phyloP scores from a whole-genome alignment of 2,797 vertebrate genomes.

The Trichosurus vulpecula region DNA sequence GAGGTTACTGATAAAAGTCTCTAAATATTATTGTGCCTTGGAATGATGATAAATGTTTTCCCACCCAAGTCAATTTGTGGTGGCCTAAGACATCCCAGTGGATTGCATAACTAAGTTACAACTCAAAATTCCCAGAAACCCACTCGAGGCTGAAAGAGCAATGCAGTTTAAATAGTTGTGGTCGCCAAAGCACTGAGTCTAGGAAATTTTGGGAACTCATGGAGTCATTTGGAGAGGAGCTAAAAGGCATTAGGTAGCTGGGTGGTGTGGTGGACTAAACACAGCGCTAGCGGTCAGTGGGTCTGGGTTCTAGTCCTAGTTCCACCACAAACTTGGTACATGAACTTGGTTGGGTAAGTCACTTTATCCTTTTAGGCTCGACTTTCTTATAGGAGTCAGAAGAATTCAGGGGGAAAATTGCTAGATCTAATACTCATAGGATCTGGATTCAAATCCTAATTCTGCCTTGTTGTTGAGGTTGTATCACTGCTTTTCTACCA shows the following conservation, averaged over 20 bases:
- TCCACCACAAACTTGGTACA: not conserved
- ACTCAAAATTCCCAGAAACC: conserved; percentile 62
- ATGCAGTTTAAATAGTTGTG: conserved; percentile 73
- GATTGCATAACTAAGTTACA: conserved; percentile 63
- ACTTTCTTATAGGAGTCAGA: not conserved
- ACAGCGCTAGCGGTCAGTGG: conserved; percentile 22
- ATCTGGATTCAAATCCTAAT: not conserved
- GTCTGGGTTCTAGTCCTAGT: not conserved
- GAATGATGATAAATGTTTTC: conserved; percentile 48
- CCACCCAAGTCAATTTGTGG: conserved; percentile 48
- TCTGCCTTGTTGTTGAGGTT: not conserved
- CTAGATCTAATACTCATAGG: not conserved
- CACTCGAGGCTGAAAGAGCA: conserved; percentile 62
- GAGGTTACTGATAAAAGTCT: conserved; percentile 43
- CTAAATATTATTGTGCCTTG: conserved; percentile 10
- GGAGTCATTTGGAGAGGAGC: conserved; percentile 58
- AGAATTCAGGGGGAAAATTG: not conserved
- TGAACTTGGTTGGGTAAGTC: not conserved
- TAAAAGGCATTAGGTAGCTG: conserved; percentile 49
- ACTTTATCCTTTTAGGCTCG: not conserved
- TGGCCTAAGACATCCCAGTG: conserved; percentile 55
- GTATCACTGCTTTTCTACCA: not conserved
- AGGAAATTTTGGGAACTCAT: conserved; percentile 57
- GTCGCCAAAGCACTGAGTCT: conserved; percentile 67
- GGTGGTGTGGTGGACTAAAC: conserved; percentile 6